A percentile compares a stretch with the other conserved stretches of the same genome.
Conservation (phyloP, 2,113 vertebrate genomes). For the Pygathrix nemaeus region DNA sequence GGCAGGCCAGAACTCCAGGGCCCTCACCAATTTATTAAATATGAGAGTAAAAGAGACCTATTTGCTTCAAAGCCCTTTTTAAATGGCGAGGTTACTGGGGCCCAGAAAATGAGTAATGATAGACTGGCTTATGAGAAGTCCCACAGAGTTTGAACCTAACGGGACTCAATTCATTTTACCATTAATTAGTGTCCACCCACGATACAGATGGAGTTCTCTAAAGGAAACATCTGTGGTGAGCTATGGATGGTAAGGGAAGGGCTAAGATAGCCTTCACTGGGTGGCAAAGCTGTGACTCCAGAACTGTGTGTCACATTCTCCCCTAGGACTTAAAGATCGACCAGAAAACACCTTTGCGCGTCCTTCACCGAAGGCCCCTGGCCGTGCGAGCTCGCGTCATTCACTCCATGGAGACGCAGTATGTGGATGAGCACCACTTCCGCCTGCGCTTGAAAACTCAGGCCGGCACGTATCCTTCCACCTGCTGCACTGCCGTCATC, state of each 20-base stretch:
- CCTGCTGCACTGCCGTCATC: not conserved
- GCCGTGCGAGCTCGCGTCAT: conserved; percentile 91
- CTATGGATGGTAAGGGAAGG: not conserved
- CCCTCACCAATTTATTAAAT: not conserved
- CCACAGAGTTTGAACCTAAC: not conserved
- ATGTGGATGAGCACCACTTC: conserved; percentile 93
- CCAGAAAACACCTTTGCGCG: conserved; percentile 97
- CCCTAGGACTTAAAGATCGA: conserved; percentile 92
- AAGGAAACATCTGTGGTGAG: not conserved
- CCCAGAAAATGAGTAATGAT: not conserved
- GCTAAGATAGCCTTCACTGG: not conserved
- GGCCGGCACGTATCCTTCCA: conserved; percentile 96
- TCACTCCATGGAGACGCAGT: conserved; percentile 91
- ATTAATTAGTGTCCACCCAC: not conserved
- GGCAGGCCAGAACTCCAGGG: not conserved
- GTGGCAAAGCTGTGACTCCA: not conserved
- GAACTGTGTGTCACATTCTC: not conserved
- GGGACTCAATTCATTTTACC: not conserved
- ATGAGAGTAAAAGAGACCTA: not conserved
- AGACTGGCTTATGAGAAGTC: not conserved
- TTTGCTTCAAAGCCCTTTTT: not conserved
- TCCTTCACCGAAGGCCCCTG: conserved; percentile 93
- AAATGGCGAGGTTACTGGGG: not conserved
- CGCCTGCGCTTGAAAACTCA: conserved; percentile 93
- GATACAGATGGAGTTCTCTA: not conserved